phyloP scores from a whole-genome alignment of 2,888 invertebrate species.

The Allolobophora icterica region DNA sequence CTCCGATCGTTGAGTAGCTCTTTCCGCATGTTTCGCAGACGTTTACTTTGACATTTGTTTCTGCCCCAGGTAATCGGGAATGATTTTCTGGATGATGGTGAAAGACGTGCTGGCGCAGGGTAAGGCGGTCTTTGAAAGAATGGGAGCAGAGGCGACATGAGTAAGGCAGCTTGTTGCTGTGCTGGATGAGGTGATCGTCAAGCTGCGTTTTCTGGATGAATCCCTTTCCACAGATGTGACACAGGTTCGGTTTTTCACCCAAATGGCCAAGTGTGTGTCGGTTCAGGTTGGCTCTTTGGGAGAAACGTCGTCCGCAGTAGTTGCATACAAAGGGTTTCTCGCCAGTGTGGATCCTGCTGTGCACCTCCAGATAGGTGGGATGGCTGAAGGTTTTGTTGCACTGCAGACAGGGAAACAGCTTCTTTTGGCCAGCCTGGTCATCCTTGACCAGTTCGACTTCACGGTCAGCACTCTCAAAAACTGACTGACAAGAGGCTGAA shows the following conservation, averaged over 20 bases:
- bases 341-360: conserved; percentile 26
- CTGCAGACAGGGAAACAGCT: neutral
- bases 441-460: neutral
- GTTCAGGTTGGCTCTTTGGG: conserved; percentile 32
- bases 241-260: conserved; percentile 31
- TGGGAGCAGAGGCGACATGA: conserved; percentile 12
- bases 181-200: conserved; percentile 30
- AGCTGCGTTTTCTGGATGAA: conserved; percentile 34
- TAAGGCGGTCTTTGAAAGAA: conserved; percentile 5
- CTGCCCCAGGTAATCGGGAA: neutral
- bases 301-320: neutral
- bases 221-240: conserved; percentile 31
- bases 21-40: conserved; percentile 27
- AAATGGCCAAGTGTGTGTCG: conserved; percentile 27
- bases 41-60: neutral
- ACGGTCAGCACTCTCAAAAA: neutral
- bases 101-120: conserved; percentile 26
- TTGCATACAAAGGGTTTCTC: conserved; percentile 28
- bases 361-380: conserved; percentile 30
- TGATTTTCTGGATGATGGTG: neutral
- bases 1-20: conserved; percentile 24
- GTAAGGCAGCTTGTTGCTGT: conserved; percentile 15
- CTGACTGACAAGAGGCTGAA: neutral
- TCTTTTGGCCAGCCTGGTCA: neutral
- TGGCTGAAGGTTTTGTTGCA: conserved; percentile 35